A percentile compares a stretch with the other conserved stretches of the same genome.
Evolutionary conservation across 2,113 vertebrate genomes (phyloP).

Genomic region (Progne subis): DNA sequence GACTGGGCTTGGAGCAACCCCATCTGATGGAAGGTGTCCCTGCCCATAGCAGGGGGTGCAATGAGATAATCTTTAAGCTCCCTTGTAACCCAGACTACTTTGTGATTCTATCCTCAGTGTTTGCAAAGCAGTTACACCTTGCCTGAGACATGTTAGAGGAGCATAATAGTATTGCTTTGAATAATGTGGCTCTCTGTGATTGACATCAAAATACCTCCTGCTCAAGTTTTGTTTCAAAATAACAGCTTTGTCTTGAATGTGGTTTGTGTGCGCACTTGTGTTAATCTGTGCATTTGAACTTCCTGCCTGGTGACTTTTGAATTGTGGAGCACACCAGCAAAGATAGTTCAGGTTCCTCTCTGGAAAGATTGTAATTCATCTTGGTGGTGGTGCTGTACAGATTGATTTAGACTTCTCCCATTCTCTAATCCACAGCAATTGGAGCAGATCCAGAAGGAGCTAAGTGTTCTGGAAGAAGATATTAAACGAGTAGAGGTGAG

Average conservation of each 20-base stretch:
- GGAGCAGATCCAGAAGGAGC: slow-evolving; percentile 98
- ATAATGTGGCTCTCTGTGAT: background rate
- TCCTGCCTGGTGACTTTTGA: background rate
- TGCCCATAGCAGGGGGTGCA: background rate
- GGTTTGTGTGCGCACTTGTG: background rate
- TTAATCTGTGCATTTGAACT: background rate
- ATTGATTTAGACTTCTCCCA: slow-evolving; percentile 61
- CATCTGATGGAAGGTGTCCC: background rate
- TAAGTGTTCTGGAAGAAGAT: slow-evolving; percentile 97
- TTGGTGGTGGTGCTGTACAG: background rate
- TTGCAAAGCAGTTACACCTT: background rate
- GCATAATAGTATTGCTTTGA: background rate
- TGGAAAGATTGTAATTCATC: slow-evolving; percentile 27
- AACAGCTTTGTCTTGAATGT: background rate
- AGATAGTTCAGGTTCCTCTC: background rate
- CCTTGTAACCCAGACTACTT: background rate
- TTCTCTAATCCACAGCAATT: slow-evolving; percentile 85
- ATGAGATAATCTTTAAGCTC: background rate
- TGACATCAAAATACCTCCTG: background rate
- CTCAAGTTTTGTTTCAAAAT: background rate
- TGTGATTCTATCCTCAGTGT: background rate
- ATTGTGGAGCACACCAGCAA: background rate
- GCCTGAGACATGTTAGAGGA: background rate
- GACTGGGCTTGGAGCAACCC: background rate
- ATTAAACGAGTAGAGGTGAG: slow-evolving; percentile 98